phyloP scores from a whole-genome alignment of 2,888 invertebrate species.

The Drosophila paramelanica region DNA sequence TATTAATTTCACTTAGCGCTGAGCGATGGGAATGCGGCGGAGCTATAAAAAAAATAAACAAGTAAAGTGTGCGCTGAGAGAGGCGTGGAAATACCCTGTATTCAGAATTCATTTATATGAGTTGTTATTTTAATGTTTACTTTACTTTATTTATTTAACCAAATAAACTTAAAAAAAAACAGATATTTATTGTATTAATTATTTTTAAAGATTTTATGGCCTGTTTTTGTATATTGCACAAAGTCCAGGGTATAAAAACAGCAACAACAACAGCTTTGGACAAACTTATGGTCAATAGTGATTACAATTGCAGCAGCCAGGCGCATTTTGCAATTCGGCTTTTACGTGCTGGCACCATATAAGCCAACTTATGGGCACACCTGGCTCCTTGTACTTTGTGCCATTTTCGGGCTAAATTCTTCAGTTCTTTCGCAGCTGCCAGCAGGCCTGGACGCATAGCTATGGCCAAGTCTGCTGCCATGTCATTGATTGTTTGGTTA shows the following conservation, averaged over 20 bases:
- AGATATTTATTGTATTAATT: too few species aligned
- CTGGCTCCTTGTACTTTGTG: slow-evolving; percentile 70
- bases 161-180: too few species aligned
- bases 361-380: slow-evolving; percentile 67
- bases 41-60: slow-evolving; percentile 46
- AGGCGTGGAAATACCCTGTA: neutral
- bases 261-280: slow-evolving; percentile 12
- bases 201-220: too few species aligned
- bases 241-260: neutral
- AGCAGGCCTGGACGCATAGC: too few species aligned
- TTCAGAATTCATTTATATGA: too few species aligned
- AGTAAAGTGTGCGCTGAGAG: neutral
- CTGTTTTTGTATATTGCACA: neutral
- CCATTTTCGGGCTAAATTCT: slow-evolving; percentile 67
- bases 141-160: too few species aligned
- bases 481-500: slow-evolving; percentile 57
- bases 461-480: slow-evolving; percentile 17
- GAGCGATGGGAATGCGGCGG: slow-evolving; percentile 68
- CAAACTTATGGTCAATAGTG: slow-evolving; percentile 61
- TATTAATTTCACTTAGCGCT: slow-evolving; percentile 77
- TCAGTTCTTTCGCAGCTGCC: slow-evolving; percentile 49
- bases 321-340: slow-evolving; percentile 69
- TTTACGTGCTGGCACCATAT: slow-evolving; percentile 66
- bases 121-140: too few species aligned
- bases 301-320: slow-evolving; percentile 69